phyloP scores from a whole-genome alignment of 2,797 vertebrate species.

The Malurus splendens region DNA sequence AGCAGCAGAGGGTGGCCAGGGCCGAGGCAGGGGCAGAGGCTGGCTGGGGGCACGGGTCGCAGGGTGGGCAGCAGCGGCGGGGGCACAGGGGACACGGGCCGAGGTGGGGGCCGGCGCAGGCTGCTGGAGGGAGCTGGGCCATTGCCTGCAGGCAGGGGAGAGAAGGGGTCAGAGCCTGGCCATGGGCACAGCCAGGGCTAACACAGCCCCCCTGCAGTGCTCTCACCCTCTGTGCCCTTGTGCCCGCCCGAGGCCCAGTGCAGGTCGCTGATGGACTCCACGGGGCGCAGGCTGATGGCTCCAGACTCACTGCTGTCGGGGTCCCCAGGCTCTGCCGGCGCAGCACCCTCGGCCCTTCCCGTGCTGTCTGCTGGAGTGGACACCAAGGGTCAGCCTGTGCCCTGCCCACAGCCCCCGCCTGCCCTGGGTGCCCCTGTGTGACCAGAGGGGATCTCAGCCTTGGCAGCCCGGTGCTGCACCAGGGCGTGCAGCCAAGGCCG shows the following conservation, averaged over 20 bases:
- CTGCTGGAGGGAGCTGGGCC: not conserved
- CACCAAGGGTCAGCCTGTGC: not conserved
- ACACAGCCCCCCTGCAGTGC: fast-evolving
- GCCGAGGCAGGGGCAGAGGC: conserved; percentile 69
- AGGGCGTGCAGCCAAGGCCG: not conserved
- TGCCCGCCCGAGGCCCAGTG: conserved; percentile 66
- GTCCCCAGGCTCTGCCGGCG: conserved; percentile 64
- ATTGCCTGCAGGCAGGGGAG: not conserved
- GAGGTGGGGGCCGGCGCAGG: not conserved
- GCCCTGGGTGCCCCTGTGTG: not conserved
- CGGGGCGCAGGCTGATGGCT: conserved; percentile 83
- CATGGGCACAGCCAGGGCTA: fast-evolving
- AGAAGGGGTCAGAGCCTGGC: not conserved
- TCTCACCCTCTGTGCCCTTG: conserved; percentile 22
- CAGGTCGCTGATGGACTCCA: conserved; percentile 92
- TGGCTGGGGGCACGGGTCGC: conserved; percentile 13
- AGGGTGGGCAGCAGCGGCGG: conserved; percentile 12
- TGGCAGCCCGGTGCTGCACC: not conserved
- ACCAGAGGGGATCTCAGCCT: not conserved
- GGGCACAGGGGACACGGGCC: fast-evolving
- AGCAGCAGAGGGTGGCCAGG: conserved; percentile 69
- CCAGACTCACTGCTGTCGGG: conserved; percentile 76
- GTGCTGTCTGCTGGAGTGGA: conserved; percentile 26
- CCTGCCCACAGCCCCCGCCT: not conserved
- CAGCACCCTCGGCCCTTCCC: conserved; percentile 60